Evolutionary conservation across 2,113 vertebrate genomes (phyloP).

Genomic region (Silurus meridionalis): DNA sequence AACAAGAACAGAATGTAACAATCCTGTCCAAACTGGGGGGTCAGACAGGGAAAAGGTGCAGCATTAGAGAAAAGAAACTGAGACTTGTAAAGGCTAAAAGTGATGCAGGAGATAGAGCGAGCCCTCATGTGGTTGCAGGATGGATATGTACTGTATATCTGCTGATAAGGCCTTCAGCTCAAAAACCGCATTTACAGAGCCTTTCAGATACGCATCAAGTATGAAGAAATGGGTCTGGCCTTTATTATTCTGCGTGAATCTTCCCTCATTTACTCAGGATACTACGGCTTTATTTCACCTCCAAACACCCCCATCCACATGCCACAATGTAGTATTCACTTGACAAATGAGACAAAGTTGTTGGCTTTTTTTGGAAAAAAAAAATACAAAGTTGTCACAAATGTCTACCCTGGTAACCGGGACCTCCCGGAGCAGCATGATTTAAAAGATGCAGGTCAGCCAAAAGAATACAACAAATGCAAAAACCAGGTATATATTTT

Average conservation of each 20-base stretch:
- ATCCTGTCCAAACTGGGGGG: conserved; percentile 8
- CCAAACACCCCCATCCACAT: conserved; percentile 72
- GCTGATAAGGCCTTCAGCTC: conserved; percentile 74
- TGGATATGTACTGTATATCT: conserved; percentile 82
- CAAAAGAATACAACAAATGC: neutral
- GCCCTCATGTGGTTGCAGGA: conserved; percentile 74
- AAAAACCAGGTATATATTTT: neutral
- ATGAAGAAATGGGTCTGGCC: conserved; percentile 72
- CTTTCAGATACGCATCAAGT: conserved; percentile 77
- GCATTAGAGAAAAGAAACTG: conserved; percentile 54
- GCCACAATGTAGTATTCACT: conserved; percentile 62
- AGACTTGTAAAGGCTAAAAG: conserved; percentile 65
- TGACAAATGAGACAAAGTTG: conserved; percentile 69
- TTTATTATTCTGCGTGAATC: conserved; percentile 78
- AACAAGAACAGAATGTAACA: neutral
- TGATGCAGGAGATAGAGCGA: conserved; percentile 68
- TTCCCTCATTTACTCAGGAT: conserved; percentile 78
- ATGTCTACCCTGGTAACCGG: conserved; percentile 49
- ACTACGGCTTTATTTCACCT: conserved; percentile 73
- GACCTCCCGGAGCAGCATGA: conserved; percentile 63
- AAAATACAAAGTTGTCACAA: conserved; percentile 67
- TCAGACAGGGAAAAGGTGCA: conserved; percentile 35
- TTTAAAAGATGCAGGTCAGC: conserved; percentile 48
- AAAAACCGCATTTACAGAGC: conserved; percentile 75
- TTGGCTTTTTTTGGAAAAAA: conserved; percentile 55